These are phyloP conservation scores for Cheilosia grossa DNA, from an alignment of 2,888 invertebrate genomes.

Conservation along the genomic window DNA sequence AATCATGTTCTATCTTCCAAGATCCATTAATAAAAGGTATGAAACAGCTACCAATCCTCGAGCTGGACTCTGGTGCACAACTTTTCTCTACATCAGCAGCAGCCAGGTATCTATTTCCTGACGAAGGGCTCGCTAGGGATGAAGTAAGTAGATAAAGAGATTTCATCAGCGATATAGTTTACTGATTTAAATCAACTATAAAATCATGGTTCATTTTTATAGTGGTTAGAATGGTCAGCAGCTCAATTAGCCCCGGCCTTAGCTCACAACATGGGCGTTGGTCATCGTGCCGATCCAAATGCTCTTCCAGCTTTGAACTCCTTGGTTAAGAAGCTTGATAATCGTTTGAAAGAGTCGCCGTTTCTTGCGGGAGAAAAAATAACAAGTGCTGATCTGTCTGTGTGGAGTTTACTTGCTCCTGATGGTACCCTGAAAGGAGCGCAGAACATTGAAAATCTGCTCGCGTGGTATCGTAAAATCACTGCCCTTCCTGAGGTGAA, in stretches of 20 bases:
- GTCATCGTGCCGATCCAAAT: constrained; percentile 84
- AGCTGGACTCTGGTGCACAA: constrained; percentile 85
- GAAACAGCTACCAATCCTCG: constrained; percentile 87
- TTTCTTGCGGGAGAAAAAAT: constrained; percentile 86
- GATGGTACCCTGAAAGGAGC: constrained; percentile 86
- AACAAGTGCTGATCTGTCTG: constrained; percentile 88
- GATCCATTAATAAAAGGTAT: constrained; percentile 85
- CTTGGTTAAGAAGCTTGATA: constrained; percentile 85
- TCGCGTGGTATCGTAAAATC: constrained; percentile 86
- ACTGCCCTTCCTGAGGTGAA: constrained; percentile 85
- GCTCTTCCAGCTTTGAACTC: constrained; percentile 85
- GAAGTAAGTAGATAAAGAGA: constrained; percentile 79
- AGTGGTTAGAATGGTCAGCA: constrained; percentile 89
- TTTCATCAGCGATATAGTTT: constrained; percentile 60
- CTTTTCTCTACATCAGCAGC: constrained; percentile 90
- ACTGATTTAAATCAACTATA: background rate
- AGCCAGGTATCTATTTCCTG: constrained; percentile 86
- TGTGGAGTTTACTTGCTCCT: constrained; percentile 90
- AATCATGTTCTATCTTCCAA: constrained; percentile 75
- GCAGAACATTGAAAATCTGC: constrained; percentile 84
- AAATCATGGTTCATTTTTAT: constrained; percentile 46
- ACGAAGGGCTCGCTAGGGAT: constrained; percentile 81
- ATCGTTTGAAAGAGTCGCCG: constrained; percentile 84
- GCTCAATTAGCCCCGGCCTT: constrained; percentile 86
- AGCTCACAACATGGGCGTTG: constrained; percentile 84